Conservation (phyloP, 2,888 invertebrate species). For the Polydrusus tereticollis region DNA sequence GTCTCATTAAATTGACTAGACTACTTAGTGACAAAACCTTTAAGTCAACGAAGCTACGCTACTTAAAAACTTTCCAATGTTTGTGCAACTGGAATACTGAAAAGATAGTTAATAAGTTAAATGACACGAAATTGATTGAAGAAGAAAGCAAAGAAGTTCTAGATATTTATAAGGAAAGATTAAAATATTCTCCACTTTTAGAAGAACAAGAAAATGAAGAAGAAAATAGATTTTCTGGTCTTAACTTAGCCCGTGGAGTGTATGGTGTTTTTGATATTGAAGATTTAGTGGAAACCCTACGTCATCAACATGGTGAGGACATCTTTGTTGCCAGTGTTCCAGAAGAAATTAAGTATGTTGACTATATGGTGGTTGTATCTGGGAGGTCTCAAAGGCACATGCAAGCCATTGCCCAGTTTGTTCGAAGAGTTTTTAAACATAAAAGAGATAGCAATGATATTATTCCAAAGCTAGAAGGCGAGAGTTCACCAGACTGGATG, state of each 20-base stretch:
- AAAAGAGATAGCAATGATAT: constrained; percentile 75
- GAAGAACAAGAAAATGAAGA: constrained; percentile 69
- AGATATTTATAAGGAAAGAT: constrained; percentile 78
- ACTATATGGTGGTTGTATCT: constrained; percentile 86
- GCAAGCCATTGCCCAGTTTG: constrained; percentile 79
- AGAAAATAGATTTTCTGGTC: constrained; percentile 74
- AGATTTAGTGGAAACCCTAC: constrained; percentile 83
- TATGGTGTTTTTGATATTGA: constrained; percentile 91
- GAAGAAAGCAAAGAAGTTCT: constrained; percentile 78
- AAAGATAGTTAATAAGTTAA: not conserved
- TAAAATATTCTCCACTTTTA: constrained; percentile 59
- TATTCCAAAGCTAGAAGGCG: constrained; percentile 84
- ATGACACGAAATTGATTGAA: constrained; percentile 71
- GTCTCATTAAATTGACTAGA: not conserved
- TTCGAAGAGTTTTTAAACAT: constrained; percentile 81
- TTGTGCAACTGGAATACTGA: not conserved
- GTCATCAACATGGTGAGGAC: constrained; percentile 82
- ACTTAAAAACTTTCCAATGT: not conserved
- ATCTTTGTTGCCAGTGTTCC: constrained; percentile 87
- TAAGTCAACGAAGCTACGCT: not conserved
- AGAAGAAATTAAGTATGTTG: constrained; percentile 81
- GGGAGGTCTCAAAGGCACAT: constrained; percentile 82
- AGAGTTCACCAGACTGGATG: constrained; percentile 84
- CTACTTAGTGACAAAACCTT: not conserved
- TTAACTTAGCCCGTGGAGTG: constrained; percentile 74